Evolutionary conservation across 2,113 vertebrate species (phyloP), one percentile per base, ranked within the genome.

Genomic region (Spermophilus dauricus): DNA sequence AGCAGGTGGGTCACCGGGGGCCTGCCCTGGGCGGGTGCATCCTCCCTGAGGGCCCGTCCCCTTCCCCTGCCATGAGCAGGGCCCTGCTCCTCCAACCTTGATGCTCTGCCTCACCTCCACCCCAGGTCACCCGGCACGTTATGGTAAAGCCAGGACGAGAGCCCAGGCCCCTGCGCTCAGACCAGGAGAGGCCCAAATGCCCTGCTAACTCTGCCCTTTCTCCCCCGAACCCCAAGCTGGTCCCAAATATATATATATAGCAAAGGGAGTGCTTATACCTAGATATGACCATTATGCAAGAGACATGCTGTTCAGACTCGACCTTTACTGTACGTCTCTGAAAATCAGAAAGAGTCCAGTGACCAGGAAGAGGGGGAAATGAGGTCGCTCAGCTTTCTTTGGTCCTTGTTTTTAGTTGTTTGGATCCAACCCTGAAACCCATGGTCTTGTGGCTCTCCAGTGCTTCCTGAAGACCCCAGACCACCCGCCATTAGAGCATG

Each of bases 401-500:
- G 45, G n/a, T 30, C 42, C 63, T 88, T 94, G 75, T 4, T 45
- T 70, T 87, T 65, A 30, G 37, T 84, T 91, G 61, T 37, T 56
- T 82, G 42, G 39, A 26, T 77, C 14, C 32, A 72, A 6, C 11
- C n/a, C 39, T 37, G 67, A 67, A 91, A 28, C 22, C n/a, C 34
- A 48, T 5, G 34, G 28, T 67, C n/a, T 81, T 4, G 16, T 58
- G 51, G 56, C 24, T 65, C n/a, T 61, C 61, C 26, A 42, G 9
- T 10, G 65, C 24, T 94, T 84, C 37, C 28, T 8, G 8, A 65
- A 97, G 53, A 83, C 28, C 84, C 53, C 39, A 86, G 65, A 69
- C 37, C 69, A 87, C 12, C 18, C 30, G 18, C 42, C 26, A 2
- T n/a, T 58, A 65, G 34, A 37, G 26, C 30, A 9, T n/a, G 42